A percentile compares a stretch with the other conserved stretches of the same genome.
These are phyloP conservation scores for Microtus obscurus DNA, from an alignment of 2,797 vertebrate genomes.

Conservation along the genomic window DNA sequence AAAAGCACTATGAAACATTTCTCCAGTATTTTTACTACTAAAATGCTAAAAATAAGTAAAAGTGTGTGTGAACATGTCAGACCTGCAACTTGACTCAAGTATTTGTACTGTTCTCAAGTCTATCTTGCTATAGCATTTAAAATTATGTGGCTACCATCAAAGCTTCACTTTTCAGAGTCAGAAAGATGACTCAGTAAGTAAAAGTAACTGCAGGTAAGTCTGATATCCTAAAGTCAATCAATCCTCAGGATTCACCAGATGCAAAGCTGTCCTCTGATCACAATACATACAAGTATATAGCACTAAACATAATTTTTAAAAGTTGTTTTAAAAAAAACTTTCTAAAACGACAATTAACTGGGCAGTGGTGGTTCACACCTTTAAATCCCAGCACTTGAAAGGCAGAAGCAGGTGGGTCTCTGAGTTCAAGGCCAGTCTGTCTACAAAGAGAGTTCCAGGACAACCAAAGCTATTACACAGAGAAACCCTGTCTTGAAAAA, in stretches of 20 bases:
- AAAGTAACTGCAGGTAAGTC: background rate
- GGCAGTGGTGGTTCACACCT: background rate
- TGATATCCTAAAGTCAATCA: background rate
- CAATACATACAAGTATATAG: background rate
- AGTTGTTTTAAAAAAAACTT: background rate
- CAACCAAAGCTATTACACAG: background rate
- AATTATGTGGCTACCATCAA: background rate
- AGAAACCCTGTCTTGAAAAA: background rate
- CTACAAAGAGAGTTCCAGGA: background rate
- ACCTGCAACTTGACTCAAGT: background rate
- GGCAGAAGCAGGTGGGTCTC: background rate
- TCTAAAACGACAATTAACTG: background rate
- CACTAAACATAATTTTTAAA: background rate
- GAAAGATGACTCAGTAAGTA: background rate
- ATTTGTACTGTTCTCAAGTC: background rate
- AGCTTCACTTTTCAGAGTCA: background rate
- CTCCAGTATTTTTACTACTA: background rate
- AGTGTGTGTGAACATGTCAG: background rate
- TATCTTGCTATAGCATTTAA: background rate
- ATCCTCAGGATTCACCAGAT: no score
- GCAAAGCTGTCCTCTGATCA: background rate
- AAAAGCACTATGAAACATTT: background rate
- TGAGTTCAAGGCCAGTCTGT: background rate
- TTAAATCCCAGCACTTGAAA: background rate
- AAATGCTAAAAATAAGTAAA: background rate